These are phyloP conservation scores for Hemithea aestivaria DNA, from an alignment of 2,888 invertebrate genomes.

Conservation along the genomic window DNA sequence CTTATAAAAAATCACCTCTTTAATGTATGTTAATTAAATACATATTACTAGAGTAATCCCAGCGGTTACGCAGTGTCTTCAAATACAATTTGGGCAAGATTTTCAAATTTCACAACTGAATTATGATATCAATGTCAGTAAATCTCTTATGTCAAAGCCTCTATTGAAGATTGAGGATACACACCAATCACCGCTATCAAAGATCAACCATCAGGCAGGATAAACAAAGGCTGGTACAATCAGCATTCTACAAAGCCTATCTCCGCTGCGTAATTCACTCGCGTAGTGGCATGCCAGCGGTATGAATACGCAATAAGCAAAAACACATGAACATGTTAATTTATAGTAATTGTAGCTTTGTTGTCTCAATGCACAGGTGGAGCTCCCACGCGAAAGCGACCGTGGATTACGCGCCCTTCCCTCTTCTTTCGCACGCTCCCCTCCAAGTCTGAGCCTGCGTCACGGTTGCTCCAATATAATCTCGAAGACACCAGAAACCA, in stretches of 20 bases:
- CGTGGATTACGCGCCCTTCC: slow-evolving; percentile 27
- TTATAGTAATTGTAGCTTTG: slow-evolving; percentile 41
- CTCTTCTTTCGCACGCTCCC: neutral
- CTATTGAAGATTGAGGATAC: too few species aligned
- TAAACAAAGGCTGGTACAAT: slow-evolving; percentile 1
- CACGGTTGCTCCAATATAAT: slow-evolving; percentile 1
- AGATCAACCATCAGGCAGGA: slow-evolving; percentile 2
- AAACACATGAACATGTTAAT: slow-evolving; percentile 44
- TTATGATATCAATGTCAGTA: too few species aligned
- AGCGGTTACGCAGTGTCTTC: too few species aligned
- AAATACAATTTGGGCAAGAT: too few species aligned
- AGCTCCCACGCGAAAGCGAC: slow-evolving; percentile 47
- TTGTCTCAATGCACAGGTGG: slow-evolving; percentile 44
- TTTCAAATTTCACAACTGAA: too few species aligned
- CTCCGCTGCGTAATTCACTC: slow-evolving; percentile 26
- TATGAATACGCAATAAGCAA: slow-evolving; percentile 42
- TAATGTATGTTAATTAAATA: too few species aligned
- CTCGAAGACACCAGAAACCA: neutral
- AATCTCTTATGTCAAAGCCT: too few species aligned
- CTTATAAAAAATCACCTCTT: too few species aligned
- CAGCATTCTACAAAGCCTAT: slow-evolving; percentile 24
- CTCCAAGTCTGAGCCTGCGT: neutral
- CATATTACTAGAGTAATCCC: too few species aligned
- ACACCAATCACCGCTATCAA: neutral
- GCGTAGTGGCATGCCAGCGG: slow-evolving; percentile 22